These are phyloP conservation scores for Lucinisca nassula DNA, from an alignment of 2,888 invertebrate species.

Conservation along the genomic window DNA sequence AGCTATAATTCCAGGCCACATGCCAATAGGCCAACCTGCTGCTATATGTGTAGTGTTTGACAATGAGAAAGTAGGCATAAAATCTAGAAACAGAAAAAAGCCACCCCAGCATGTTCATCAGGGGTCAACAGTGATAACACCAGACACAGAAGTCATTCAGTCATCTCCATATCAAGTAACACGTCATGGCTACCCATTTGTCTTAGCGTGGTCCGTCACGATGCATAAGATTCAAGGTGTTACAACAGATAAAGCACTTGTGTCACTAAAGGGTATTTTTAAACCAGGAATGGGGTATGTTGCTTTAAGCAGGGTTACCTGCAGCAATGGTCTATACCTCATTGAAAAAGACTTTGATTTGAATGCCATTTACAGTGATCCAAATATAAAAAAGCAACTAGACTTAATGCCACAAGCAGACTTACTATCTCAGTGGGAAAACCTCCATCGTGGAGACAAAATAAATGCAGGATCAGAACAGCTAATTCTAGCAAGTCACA, in stretches of 20 bases:
- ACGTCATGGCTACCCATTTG: constrained; percentile 23
- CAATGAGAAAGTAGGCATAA: constrained; percentile 30
- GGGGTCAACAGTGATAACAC: constrained; percentile 21
- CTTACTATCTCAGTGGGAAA: constrained; percentile 3
- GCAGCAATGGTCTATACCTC: constrained; percentile 13
- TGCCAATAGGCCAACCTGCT: constrained; percentile 37
- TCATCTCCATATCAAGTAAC: constrained; percentile 18
- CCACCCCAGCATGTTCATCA: constrained; percentile 7
- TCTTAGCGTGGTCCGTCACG: constrained; percentile 30
- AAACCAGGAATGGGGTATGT: constrained; percentile 40
- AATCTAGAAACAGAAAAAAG: not conserved
- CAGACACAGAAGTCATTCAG: constrained; percentile 24
- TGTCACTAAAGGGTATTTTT: constrained; percentile 26
- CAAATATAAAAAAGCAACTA: constrained; percentile 1
- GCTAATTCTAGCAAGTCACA: constrained; percentile 17
- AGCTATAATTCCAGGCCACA: constrained; percentile 22
- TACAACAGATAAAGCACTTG: constrained; percentile 24
- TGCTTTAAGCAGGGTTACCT: constrained; percentile 24
- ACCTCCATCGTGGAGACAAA: not conserved
- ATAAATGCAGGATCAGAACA: not conserved
- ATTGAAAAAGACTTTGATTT: not conserved
- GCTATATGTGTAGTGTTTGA: constrained; percentile 43
- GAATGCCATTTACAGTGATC: constrained; percentile 20
- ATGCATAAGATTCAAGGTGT: constrained; percentile 38
- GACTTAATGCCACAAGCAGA: constrained; percentile 12